These are phyloP conservation scores for Seira musarum DNA, from an alignment of 2,888 invertebrate genomes.

Conservation along the genomic window DNA sequence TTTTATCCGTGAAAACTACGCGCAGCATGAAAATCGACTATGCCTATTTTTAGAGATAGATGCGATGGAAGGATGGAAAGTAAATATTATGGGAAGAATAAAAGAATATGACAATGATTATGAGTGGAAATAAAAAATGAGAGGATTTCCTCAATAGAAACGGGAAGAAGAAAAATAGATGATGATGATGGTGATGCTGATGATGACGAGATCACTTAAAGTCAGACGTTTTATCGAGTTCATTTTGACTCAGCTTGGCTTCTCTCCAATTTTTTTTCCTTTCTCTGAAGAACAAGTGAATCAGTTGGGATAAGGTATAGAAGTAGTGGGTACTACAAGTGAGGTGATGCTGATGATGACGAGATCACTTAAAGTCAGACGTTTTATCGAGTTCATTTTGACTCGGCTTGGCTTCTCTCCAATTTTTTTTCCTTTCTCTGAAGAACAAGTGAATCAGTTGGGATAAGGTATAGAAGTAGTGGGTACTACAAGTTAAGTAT, in stretches of 20 bases:
- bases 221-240: conserved; percentile 54
- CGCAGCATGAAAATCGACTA: neutral
- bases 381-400: conserved; percentile 54
- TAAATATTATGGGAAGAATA: conserved; percentile 10
- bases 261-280: conserved; percentile 37
- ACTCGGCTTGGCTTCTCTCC: conserved; percentile 50
- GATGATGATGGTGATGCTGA: conserved; percentile 31
- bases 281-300: neutral
- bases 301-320: neutral
- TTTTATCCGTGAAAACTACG: neutral
- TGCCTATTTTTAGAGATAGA: neutral
- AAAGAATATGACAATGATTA: conserved; percentile 48
- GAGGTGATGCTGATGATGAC: conserved; percentile 47
- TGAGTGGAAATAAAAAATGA: conserved; percentile 33
- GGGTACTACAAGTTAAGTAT: no score
- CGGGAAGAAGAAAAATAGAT: conserved; percentile 17
- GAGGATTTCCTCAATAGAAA: conserved; percentile 27
- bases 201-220: conserved; percentile 57
- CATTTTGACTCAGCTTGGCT: conserved; percentile 53
- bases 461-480: neutral
- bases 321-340: no score
- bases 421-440: conserved; percentile 14
- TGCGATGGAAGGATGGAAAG: conserved; percentile 7
- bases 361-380: conserved; percentile 57
- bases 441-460: neutral